phyloP scores from a whole-genome alignment of 2,113 vertebrate species.

The Ranitomeya imitator region DNA sequence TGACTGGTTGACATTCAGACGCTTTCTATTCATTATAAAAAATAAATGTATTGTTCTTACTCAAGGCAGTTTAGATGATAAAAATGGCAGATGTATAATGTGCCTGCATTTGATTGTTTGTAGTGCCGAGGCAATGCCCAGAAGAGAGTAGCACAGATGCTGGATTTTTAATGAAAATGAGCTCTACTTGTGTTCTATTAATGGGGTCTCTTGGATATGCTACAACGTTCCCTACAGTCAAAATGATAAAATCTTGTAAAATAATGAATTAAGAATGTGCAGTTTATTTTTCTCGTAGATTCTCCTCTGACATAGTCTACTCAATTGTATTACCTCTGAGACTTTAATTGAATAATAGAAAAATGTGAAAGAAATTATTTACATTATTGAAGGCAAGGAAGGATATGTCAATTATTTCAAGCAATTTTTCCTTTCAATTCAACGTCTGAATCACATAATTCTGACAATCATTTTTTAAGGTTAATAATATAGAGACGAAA shows the following conservation, averaged over 20 bases:
- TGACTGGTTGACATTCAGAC: constrained; percentile 71
- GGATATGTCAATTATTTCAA: not conserved
- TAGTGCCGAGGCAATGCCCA: constrained; percentile 62
- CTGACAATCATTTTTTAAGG: not conserved
- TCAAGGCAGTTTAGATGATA: constrained; percentile 67
- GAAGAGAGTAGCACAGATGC: constrained; percentile 66
- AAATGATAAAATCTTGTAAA: constrained; percentile 32
- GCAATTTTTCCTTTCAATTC: not conserved
- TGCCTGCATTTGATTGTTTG: constrained; percentile 68
- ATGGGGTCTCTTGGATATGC: constrained; percentile 42
- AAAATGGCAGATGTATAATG: constrained; percentile 71
- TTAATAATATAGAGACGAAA: too few species aligned
- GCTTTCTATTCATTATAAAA: constrained; percentile 72
- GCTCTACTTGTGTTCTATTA: constrained; percentile 64
- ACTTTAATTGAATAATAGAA: constrained; percentile 24
- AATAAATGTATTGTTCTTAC: constrained; percentile 69
- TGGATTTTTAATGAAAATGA: constrained; percentile 65
- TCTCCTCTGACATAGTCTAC: not conserved
- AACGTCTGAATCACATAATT: too few species aligned
- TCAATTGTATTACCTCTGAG: not conserved
- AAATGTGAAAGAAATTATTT: not conserved
- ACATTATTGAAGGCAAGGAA: not conserved
- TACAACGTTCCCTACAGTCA: constrained; percentile 17
- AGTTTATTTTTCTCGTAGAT: constrained; percentile 2
- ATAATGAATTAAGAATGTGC: constrained; percentile 36